Conservation (phyloP, 2,113 vertebrate genomes). For the Trogon melanurus region DNA sequence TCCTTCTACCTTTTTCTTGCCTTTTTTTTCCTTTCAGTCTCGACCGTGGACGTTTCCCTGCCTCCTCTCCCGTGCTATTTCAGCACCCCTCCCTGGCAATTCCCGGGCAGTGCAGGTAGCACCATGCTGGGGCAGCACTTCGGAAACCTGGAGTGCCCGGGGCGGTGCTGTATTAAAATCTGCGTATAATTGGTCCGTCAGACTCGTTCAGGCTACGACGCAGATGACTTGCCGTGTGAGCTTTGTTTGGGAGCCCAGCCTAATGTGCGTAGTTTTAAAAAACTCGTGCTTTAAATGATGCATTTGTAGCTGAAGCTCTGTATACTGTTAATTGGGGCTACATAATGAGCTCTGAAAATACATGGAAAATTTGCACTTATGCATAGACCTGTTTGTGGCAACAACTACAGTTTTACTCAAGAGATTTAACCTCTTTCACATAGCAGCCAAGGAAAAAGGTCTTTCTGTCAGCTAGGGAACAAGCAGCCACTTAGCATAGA, state of each 20-base stretch:
- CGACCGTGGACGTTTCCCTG: accelerated
- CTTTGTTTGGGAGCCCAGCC: accelerated
- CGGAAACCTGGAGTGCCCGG: accelerated
- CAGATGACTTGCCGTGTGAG: accelerated
- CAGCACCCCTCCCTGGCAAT: constrained; percentile 12
- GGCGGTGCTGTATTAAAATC: accelerated
- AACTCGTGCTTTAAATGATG: accelerated
- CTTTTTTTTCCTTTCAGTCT: accelerated
- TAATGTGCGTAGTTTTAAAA: accelerated
- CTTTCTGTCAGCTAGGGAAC: not conserved
- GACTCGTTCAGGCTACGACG: accelerated
- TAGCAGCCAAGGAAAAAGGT: not conserved
- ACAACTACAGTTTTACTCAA: not conserved
- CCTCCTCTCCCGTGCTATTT: not conserved
- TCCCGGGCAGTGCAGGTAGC: not conserved
- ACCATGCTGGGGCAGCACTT: accelerated
- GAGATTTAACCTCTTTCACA: not conserved
- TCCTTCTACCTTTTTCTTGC: accelerated
- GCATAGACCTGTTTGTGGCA: not conserved
- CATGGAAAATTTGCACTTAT: not conserved
- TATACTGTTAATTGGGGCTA: not conserved
- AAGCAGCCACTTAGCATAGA: not conserved
- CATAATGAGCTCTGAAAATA: not conserved
- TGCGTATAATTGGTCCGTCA: accelerated
- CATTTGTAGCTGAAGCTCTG: not conserved